These are phyloP conservation scores for Tillus elongatus DNA, from an alignment of 2,888 invertebrate species.

Conservation along the genomic window DNA sequence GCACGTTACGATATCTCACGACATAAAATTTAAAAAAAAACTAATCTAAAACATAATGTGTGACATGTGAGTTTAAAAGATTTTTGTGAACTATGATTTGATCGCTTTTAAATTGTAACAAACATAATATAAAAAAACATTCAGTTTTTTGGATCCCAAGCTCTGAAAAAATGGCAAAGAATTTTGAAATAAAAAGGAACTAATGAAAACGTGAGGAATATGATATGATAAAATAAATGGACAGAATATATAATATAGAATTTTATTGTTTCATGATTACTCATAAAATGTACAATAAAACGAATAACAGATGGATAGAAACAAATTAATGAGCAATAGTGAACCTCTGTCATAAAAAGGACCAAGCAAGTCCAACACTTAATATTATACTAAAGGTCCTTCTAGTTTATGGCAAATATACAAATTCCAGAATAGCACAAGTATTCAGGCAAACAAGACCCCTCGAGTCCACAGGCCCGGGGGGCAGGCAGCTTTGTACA, in stretches of 20 bases:
- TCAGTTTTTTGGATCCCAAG: too few species aligned
- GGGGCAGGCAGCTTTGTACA: constrained; percentile 39
- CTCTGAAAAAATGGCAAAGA: too few species aligned
- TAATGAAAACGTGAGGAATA: too few species aligned
- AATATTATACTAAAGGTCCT: constrained; percentile 33
- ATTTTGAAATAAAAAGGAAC: too few species aligned
- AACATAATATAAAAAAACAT: too few species aligned
- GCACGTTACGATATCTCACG: too few species aligned
- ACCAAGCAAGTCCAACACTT: constrained; percentile 33
- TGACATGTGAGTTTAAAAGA: too few species aligned
- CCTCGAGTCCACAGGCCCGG: constrained; percentile 32
- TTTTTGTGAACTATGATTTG: too few species aligned
- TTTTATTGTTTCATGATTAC: constrained; percentile 43
- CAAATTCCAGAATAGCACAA: constrained; percentile 41
- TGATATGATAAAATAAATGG: constrained; percentile 21
- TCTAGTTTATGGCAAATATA: constrained; percentile 42
- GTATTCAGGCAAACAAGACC: constrained; percentile 37
- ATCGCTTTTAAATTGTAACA: too few species aligned
- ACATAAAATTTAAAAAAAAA: too few species aligned
- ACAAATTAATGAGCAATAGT: constrained; percentile 44
- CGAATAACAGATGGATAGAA: constrained; percentile 45
- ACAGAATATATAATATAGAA: constrained; percentile 42
- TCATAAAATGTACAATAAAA: constrained; percentile 44
- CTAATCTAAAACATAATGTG: too few species aligned
- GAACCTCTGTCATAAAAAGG: constrained; percentile 41